phyloP scores from a whole-genome alignment of 2,113 vertebrate species.

The Prunella fulvescens region DNA sequence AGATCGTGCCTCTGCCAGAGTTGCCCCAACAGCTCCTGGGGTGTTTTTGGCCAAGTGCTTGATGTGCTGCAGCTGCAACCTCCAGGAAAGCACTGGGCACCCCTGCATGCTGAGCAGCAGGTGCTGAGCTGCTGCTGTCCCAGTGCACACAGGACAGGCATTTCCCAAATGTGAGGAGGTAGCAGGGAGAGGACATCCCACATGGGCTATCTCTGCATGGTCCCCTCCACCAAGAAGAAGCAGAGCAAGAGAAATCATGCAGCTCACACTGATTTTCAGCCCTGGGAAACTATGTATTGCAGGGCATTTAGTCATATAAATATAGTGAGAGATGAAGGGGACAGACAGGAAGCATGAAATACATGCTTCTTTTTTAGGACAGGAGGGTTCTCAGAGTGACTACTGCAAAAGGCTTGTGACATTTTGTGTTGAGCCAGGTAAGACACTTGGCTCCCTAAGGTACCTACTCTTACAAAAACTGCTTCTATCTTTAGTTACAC shows the following conservation, averaged over 20 bases:
- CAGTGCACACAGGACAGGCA: neutral
- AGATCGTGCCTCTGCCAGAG: neutral
- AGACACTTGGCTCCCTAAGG: neutral
- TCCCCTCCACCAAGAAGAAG: neutral
- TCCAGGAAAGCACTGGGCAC: neutral
- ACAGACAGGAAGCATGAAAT: neutral
- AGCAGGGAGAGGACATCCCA: conserved; percentile 18
- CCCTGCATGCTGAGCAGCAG: neutral
- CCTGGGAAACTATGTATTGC: neutral
- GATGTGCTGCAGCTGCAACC: neutral
- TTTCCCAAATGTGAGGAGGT: conserved; percentile 30
- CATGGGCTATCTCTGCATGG: rapidly evolving
- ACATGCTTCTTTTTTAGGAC: neutral
- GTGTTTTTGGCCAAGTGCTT: neutral
- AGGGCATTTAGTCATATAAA: neutral
- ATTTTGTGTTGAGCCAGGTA: conserved; percentile 18
- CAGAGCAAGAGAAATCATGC: neutral
- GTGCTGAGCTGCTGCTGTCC: neutral
- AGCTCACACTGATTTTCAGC: neutral
- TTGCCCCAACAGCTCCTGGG: neutral
- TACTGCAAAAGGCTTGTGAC: neutral
- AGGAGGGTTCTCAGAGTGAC: neutral
- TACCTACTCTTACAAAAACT: neutral
- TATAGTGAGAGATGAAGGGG: neutral
- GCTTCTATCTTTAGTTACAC: neutral